These are phyloP conservation scores for Paragorgia papillata DNA, from an alignment of 92 coral and sea anemone genomes.

Conservation along the genomic window DNA sequence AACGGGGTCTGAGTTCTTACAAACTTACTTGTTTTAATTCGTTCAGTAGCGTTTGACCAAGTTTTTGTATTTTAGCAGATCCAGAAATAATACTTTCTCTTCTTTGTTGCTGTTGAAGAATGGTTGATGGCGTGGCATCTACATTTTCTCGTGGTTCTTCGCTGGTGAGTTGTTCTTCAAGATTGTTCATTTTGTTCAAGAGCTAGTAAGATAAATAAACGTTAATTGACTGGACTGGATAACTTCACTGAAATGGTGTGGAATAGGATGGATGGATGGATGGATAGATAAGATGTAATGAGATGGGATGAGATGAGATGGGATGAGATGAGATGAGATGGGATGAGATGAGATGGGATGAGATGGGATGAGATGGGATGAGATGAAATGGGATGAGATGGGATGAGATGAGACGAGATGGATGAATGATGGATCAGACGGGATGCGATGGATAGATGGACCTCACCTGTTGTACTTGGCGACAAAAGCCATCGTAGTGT, in stretches of 20 bases:
- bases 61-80: constrained; percentile 90
- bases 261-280: no score
- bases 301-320: no score
- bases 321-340: no score
- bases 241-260: no score
- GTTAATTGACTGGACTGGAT: background rate
- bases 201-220: constrained; percentile 57
- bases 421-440: no score
- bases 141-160: constrained; percentile 98
- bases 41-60: constrained; percentile 80
- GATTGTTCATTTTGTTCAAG: constrained; percentile 71
- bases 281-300: no score
- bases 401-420: no score
- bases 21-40: constrained; percentile 75
- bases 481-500: constrained; percentile 86
- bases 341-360: no score
- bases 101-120: constrained; percentile 85
- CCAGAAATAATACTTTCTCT: constrained; percentile 83
- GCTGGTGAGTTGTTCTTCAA: constrained; percentile 88
- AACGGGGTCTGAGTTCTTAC: no score
- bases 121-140: constrained; percentile 83
- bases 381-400: no score
- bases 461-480: constrained; percentile 81
- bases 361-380: no score
- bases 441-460: no score